Conservation (phyloP, 2,113 vertebrate genomes). For the Callipepla californica region DNA sequence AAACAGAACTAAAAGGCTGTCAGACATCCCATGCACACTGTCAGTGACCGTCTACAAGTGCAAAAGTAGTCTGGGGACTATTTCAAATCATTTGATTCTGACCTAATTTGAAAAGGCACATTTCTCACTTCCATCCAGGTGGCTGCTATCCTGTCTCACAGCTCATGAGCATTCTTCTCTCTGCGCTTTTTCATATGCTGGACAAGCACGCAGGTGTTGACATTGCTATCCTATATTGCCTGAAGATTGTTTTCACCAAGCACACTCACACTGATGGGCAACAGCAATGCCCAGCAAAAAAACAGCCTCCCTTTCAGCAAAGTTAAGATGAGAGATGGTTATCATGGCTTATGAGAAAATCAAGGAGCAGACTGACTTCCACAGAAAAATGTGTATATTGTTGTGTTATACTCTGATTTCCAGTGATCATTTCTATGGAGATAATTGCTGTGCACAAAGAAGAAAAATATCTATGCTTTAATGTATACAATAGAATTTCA, state of each 20-base stretch:
- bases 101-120: background rate
- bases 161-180: background rate
- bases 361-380: background rate
- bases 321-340: accelerated
- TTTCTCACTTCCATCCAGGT: background rate
- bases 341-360: background rate
- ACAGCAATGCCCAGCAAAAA: background rate
- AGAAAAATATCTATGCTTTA: background rate
- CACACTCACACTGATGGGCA: background rate
- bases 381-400: background rate
- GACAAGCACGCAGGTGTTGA: background rate
- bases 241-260: background rate
- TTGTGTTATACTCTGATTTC: background rate
- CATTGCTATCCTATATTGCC: background rate
- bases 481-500: background rate
- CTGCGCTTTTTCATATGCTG: background rate
- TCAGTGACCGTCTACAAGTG: background rate
- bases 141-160: background rate
- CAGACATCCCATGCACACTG: background rate
- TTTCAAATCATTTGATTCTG: background rate
- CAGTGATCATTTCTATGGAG: background rate
- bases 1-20: accelerated
- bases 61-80: background rate
- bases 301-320: background rate
- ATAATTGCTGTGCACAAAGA: background rate